Evolutionary conservation across 2,888 invertebrate species (phyloP).

Genomic region (Drosophila quasianomalipes): DNA sequence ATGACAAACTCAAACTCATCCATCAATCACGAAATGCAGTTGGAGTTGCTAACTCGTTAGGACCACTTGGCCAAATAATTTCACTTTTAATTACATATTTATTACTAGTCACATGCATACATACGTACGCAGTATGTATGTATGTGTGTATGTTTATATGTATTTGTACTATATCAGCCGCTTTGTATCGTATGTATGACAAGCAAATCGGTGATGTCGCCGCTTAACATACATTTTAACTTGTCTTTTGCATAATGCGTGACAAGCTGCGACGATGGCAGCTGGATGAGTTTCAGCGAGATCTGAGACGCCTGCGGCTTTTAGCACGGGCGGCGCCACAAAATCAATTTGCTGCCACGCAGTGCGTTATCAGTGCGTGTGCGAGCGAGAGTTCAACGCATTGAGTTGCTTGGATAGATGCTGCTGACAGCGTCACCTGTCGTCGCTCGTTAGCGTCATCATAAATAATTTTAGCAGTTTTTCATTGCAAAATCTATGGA

Average conservation of each 20-base stretch:
- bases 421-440: constrained; percentile 77
- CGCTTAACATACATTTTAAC: constrained; percentile 79
- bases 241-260: constrained; percentile 76
- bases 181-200: constrained; percentile 8
- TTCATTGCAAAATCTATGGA: constrained; percentile 74
- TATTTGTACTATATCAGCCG: neutral
- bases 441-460: constrained; percentile 82
- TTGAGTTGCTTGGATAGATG: constrained; percentile 21
- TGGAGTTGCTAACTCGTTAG: constrained; percentile 67
- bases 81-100: constrained; percentile 73
- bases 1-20: constrained; percentile 82
- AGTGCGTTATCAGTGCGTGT: constrained; percentile 71
- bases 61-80: constrained; percentile 69
- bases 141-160: neutral
- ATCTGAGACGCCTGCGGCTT: constrained; percentile 45
- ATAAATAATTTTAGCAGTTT: constrained; percentile 80
- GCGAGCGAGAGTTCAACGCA: constrained; percentile 8
- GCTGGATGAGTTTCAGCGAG: constrained; percentile 24
- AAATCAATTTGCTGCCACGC: constrained; percentile 78
- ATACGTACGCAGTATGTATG: neutral
- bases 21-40: constrained; percentile 74
- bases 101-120: neutral
- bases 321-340: constrained; percentile 75
- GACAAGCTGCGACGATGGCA: constrained; percentile 50
- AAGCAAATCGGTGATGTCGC: constrained; percentile 37